Percentiles rank a stretch among this genome's conserved stretches.
Conservation (phyloP, 2,888 invertebrate genomes). For the Chesias legatella region DNA sequence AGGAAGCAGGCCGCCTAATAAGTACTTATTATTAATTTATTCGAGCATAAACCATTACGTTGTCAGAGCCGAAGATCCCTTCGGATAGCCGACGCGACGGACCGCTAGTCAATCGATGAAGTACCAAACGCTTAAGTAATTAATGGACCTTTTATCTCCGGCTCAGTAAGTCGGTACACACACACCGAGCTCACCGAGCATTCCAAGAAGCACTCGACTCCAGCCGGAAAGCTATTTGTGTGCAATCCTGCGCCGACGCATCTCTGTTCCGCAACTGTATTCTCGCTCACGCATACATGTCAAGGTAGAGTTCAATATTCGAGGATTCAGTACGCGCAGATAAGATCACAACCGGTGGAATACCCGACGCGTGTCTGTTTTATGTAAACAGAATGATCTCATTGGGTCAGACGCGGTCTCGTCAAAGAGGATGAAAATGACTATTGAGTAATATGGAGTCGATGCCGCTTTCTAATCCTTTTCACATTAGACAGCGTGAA, state of each 20-base stretch:
- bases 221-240: slow-evolving; percentile 71
- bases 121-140: slow-evolving; percentile 32
- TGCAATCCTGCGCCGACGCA: slow-evolving; percentile 67
- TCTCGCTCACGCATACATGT: slow-evolving; percentile 74
- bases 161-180: slow-evolving; percentile 26
- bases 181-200: slow-evolving; percentile 43
- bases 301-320: slow-evolving; percentile 80
- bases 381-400: slow-evolving; percentile 59
- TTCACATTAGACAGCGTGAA: slow-evolving; percentile 45
- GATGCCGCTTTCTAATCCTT: slow-evolving; percentile 59
- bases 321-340: slow-evolving; percentile 66
- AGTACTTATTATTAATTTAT: slow-evolving; percentile 14
- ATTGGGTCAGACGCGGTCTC: slow-evolving; percentile 56
- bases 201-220: slow-evolving; percentile 68
- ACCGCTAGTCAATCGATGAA: slow-evolving; percentile 31
- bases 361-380: slow-evolving; percentile 59
- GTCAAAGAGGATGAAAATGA: slow-evolving; percentile 28
- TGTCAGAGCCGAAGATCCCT: slow-evolving; percentile 26
- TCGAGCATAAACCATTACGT: slow-evolving; percentile 36
- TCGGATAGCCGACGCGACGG: slow-evolving; percentile 24
- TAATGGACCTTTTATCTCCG: slow-evolving; percentile 37
- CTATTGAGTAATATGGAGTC: slow-evolving; percentile 36
- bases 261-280: slow-evolving; percentile 62
- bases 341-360: slow-evolving; percentile 64
- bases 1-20: slow-evolving; percentile 41